Percentiles rank a stretch among this genome's conserved stretches.
These are phyloP conservation scores for Coilia nasus DNA, from an alignment of 2,797 vertebrate species.

Conservation along the genomic window DNA sequence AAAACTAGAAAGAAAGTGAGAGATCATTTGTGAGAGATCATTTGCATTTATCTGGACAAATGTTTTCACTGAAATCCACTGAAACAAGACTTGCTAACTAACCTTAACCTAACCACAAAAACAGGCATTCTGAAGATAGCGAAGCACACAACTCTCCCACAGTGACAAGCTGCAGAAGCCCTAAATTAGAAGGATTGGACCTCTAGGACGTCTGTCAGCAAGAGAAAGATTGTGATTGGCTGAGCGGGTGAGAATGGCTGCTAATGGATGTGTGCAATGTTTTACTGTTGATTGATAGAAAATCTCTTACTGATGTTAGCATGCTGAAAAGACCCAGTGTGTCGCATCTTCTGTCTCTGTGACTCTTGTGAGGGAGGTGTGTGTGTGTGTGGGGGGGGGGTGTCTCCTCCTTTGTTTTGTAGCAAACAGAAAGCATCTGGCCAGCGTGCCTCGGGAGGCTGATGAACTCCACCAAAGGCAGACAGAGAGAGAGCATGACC, in stretches of 20 bases:
- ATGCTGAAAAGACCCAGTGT: not conserved
- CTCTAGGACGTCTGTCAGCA: not conserved
- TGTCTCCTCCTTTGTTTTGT: not conserved
- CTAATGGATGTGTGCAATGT: too few species aligned
- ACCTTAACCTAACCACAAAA: too few species aligned
- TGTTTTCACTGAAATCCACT: too few species aligned
- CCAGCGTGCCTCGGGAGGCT: not conserved
- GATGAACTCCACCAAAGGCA: not conserved
- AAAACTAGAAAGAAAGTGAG: too few species aligned
- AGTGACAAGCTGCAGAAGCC: too few species aligned
- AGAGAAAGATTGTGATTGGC: not conserved
- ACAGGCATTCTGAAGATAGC: too few species aligned
- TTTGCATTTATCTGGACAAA: too few species aligned
- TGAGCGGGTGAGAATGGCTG: too few species aligned
- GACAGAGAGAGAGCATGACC: not conserved
- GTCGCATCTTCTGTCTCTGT: not conserved
- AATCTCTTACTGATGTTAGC: not conserved
- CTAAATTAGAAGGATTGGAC: not conserved
- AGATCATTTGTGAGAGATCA: too few species aligned
- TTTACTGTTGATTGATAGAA: too few species aligned
- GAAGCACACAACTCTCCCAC: too few species aligned
- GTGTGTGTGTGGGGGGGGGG: not conserved
- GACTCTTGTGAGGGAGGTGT: not conserved
- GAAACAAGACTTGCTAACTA: too few species aligned
- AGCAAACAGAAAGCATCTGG: conserved; percentile 7